Base-by-base conservation (phyloP, 2,888 invertebrate genomes). In the Lasioglossum marginatum region DNA sequence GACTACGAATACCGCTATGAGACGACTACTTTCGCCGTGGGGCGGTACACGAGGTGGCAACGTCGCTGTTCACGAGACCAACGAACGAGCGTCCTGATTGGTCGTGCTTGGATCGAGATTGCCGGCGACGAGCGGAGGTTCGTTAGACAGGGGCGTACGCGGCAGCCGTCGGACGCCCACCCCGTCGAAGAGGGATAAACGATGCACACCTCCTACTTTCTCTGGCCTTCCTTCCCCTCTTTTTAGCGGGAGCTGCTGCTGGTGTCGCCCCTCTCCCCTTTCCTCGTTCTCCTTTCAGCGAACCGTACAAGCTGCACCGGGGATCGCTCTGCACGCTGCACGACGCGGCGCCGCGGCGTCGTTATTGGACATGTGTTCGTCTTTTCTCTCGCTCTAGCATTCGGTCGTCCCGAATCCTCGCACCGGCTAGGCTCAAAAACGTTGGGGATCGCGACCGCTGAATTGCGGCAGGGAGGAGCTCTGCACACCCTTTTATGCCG, bases 1-100 rank as follows among this genome's bases (percentile, higher is more conserved):
- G 82, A 83, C 87, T 83, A 87, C 90, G 81, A 89, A 89, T 90
- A 86, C 83, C 77, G 86, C 81, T 70, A 71, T 72, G 83, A 83
- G 82, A 82, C 78, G 86, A 83, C 90, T 85, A 82, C 83, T 89
- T 86, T 81, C 83, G 83, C 87, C 81, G 83, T 90, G 91, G 92
- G 92, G 90, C 92, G 91, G 92, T 91, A 92, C 93, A 94, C 95
- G 94, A 95, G 95, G 95, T 95, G 94, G 95, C 94, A 95, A 93
- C 93, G 93, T 93, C 93, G 94, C 94, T 93, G 95, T 95, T 94
- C 76, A 82, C 60, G 63, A 83, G 77, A 70, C 63, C 76, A 82
- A 77, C 88, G 71, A 81, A 86, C 83, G 79, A 71, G 79, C 45
- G 63, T 68, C 57, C 79, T 66, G 88, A 92, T 93, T 92, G 92